These are phyloP conservation scores for Pygocentrus nattereri DNA, from an alignment of 2,797 vertebrate genomes.

Conservation along the genomic window DNA sequence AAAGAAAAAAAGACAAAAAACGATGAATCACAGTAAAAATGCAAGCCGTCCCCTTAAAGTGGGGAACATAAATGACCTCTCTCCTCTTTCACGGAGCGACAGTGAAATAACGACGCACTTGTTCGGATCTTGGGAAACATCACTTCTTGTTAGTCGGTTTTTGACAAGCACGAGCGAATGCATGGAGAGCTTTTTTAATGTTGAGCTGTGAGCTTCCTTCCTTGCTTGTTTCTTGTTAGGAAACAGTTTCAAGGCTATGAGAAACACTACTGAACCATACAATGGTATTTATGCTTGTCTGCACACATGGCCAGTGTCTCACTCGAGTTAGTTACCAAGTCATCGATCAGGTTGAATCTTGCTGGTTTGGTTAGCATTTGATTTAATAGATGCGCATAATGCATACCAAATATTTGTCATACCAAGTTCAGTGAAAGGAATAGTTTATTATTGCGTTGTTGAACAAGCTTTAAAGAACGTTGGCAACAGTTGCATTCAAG, in stretches of 20 bases:
- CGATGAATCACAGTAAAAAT: slow-evolving; percentile 21
- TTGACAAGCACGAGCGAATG: slow-evolving; percentile 31
- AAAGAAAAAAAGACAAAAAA: background rate
- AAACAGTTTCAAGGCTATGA: background rate
- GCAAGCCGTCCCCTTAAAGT: slow-evolving; percentile 23
- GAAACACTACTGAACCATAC: background rate
- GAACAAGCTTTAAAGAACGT: too few relatives aligned
- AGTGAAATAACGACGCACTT: slow-evolving; percentile 37
- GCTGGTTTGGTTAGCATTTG: background rate
- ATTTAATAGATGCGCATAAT: background rate
- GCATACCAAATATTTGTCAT: too few relatives aligned
- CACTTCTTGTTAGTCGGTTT: slow-evolving; percentile 44
- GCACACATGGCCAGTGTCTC: background rate
- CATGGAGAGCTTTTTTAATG: slow-evolving; percentile 8
- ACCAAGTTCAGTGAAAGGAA: too few relatives aligned
- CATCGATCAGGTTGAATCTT: background rate
- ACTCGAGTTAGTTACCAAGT: background rate
- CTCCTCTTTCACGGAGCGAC: slow-evolving; percentile 11
- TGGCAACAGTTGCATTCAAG: too few relatives aligned
- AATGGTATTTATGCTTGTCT: background rate
- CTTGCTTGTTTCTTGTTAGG: background rate
- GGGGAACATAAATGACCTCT: slow-evolving; percentile 33
- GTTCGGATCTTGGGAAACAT: slow-evolving; percentile 36
- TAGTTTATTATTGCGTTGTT: too few relatives aligned
- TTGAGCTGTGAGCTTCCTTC: background rate